Evolutionary conservation across 2,888 invertebrate genomes (phyloP), one percentile per base, ranked within the genome.

Genomic region (Amphipoea oculea): DNA sequence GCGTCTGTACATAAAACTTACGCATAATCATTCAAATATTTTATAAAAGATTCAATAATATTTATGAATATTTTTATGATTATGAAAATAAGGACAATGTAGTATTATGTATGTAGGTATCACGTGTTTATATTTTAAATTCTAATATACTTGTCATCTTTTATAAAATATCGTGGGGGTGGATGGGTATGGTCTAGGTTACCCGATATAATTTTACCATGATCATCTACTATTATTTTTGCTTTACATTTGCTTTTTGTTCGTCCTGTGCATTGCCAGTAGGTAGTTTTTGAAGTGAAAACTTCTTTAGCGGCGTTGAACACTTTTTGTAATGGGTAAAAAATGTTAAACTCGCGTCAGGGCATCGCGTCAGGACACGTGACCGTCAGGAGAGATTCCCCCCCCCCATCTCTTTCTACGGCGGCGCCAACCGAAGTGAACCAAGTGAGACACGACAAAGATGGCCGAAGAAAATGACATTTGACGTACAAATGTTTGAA

Each of bases 201-300:
- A 14, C 81, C 60, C 11, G 81, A 71, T 42, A 36, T 45, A 11
- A 84, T 77, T 6, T 4, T 60, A 54, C 65, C 60, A 29, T 23
- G 14, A 20, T 20, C 9, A 70, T 82, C 62, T 4, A 84, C 0
- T 23, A 63, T 23, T n/a, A 84, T 0, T 60, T 73, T 84, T 17
- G 80, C 83, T 63, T 54, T 84, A 45, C 83, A 83, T 2, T 14
- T 66, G 29, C 40, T 68, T 3, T 17, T 0, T 40, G 45, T 68
- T 57, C 71, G 23, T 17, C 51, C 65, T 23, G 82, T n/a, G 20
- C 82, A 82, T 9, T 40, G 42, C 80, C 80, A 80, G 29, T 74
- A 45, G 2, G 62, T 36, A 4, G 70, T 79, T 63, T 71, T n/a
- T n/a, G n/a, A n/a, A n/a, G n/a, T n/a, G n/a, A n/a, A n/a, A n/a